Conservation (phyloP, 2,797 vertebrate species). For the Enteromius thamalakanensis region DNA sequence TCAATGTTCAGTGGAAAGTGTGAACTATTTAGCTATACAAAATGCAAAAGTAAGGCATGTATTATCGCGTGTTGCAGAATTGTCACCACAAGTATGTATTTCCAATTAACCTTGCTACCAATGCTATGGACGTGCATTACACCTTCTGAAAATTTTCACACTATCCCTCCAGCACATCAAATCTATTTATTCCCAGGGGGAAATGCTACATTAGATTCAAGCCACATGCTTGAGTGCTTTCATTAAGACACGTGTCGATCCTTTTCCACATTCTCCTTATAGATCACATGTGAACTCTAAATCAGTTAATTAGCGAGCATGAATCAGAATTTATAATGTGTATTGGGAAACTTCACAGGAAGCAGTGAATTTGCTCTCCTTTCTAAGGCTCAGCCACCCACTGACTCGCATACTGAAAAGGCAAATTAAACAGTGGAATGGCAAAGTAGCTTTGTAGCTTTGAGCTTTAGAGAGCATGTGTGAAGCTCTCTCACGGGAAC, state of each 20-base stretch:
- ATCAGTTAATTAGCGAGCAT: constrained; percentile 16
- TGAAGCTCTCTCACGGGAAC: constrained; percentile 47
- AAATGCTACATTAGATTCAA: neutral
- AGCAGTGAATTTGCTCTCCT: constrained; percentile 24
- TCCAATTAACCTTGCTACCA: neutral
- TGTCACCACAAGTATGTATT: neutral
- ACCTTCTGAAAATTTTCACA: no score
- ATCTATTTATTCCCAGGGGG: neutral
- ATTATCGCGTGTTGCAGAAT: neutral
- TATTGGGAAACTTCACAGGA: constrained; percentile 46
- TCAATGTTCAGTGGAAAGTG: neutral
- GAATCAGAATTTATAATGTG: constrained; percentile 39
- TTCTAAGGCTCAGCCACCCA: constrained; percentile 47
- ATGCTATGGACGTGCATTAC: neutral
- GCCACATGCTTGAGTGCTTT: neutral
- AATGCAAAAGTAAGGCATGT: neutral
- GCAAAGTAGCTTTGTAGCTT: constrained; percentile 47
- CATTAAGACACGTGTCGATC: neutral
- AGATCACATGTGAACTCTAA: constrained; percentile 25
- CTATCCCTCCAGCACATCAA: neutral
- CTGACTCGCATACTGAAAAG: constrained; percentile 44
- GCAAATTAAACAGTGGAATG: constrained; percentile 41
- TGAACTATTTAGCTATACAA: neutral
- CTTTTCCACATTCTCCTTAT: constrained; percentile 9
- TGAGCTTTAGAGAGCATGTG: constrained; percentile 42